These are phyloP conservation scores for Paracyclopina nana DNA, from an alignment of 1,140 invertebrate species.

Conservation along the genomic window DNA sequence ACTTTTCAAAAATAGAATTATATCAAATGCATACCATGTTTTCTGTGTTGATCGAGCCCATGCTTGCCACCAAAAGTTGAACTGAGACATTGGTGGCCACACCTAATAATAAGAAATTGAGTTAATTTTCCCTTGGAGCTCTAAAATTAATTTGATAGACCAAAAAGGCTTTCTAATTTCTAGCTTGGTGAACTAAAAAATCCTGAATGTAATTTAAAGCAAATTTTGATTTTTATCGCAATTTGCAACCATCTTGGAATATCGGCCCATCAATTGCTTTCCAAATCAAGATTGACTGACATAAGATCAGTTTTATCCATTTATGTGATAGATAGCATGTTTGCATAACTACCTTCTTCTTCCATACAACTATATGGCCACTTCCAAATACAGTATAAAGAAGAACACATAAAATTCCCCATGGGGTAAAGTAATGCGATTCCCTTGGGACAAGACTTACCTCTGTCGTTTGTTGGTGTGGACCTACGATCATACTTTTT, in stretches of 20 bases:
- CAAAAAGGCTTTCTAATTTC: too few species aligned
- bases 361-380: background rate
- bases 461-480: background rate
- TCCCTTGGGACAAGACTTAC: background rate
- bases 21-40: constrained; percentile 7
- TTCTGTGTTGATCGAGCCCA: constrained; percentile 13
- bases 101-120: constrained; percentile 7
- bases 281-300: background rate
- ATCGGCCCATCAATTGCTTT: background rate
- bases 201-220: background rate
- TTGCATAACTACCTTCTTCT: background rate
- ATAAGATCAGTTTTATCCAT: background rate
- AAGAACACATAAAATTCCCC: background rate
- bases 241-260: background rate
- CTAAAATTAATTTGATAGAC: too few species aligned
- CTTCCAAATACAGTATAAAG: background rate
- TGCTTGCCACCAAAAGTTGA: constrained; percentile 4
- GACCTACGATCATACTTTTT: background rate
- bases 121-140: too few species aligned
- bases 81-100: constrained; percentile 6
- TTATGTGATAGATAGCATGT: background rate
- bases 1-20: background rate
- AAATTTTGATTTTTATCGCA: background rate
- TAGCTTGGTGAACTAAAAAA: too few species aligned
- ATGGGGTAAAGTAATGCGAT: too few species aligned